A percentile compares a stretch with the other conserved stretches of the same genome.
phyloP scores from a whole-genome alignment of 2,113 vertebrate species.

The Orycteropus afer region DNA sequence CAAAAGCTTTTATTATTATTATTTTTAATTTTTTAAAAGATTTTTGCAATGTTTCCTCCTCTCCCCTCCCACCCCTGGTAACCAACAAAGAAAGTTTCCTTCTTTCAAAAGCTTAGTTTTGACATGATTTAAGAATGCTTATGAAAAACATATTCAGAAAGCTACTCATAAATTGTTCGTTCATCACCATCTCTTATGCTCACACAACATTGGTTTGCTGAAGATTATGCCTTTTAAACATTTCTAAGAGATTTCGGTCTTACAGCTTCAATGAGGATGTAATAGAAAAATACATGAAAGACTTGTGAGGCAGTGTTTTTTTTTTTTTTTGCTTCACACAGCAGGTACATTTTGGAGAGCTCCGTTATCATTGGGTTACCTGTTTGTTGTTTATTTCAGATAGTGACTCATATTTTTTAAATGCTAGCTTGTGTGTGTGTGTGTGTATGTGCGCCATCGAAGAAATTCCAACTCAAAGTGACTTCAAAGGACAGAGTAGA shows the following conservation, averaged over 20 bases:
- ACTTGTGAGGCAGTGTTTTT: background rate
- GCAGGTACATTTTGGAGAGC: background rate
- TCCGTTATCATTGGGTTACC: background rate
- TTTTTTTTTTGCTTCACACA: rapidly evolving
- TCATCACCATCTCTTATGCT: constrained; percentile 12
- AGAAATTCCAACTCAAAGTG: background rate
- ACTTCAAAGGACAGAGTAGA: background rate
- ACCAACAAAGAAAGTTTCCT: no score
- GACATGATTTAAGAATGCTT: constrained; percentile 34
- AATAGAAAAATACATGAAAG: background rate
- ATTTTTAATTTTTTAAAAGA: no score
- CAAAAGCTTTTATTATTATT: no score
- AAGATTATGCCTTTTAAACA: constrained; percentile 46
- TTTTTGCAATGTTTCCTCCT: no score
- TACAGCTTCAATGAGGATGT: background rate
- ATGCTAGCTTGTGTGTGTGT: background rate
- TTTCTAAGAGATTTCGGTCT: constrained; percentile 8
- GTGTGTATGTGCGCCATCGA: background rate
- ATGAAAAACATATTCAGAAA: constrained; percentile 33
- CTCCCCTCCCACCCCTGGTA: no score
- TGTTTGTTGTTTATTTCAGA: constrained; percentile 11
- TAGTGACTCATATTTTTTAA: background rate
- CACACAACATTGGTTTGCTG: constrained; percentile 3
- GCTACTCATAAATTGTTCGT: background rate
- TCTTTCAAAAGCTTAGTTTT: constrained; percentile 48